Base-by-base conservation (phyloP, 2,797 vertebrate genomes). In the Anabacerthia variegaticeps region DNA sequence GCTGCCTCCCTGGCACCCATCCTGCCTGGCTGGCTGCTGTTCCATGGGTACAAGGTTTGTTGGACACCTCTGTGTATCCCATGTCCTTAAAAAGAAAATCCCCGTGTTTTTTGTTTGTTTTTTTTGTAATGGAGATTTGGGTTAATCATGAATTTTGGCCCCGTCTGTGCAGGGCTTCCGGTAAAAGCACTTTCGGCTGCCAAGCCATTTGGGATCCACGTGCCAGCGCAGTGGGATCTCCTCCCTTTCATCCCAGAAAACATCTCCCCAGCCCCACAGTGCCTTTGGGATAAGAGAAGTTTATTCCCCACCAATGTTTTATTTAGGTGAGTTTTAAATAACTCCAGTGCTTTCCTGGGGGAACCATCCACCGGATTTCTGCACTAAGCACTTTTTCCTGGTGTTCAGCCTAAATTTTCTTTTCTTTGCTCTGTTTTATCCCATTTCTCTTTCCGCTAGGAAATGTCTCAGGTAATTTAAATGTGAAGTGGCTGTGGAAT, bases 291-390 rank as follows among this genome's bases (percentile, higher is more conserved):
- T 4, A 41, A 82, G 61, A 6, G 15, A 18, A 61, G 91, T 39
- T 83, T 49, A 49, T 85, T 91, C 84, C 93, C 65, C 73, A 46
- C 75, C 10, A 19, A 10, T 27, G 44, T 74, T 65, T 79, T 93
- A 94, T 96, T 81, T 92, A 95, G 92, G 94, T 92, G 92, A 94
- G 92, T 87, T 96, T 96, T 94, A 96, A 97, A 96, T 96, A 97
- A 95, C 93, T 94, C 78, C 4, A 22, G 2, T 0, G 2, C 71
- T 83, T 92, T 93, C 94, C 95, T 36, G 85, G 56, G 72, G 94
- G 92, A 87, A 14, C 84, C 91, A 46, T 91, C 92, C 86, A 61
- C 39, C 20, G 9, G 93, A 94, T 93, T 75, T 87, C 92, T 91
- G 77, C 79, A 65, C 92, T 94, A 95, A 95, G 95, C 96, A 92